A percentile compares a stretch with the other conserved stretches of the same genome.
These are phyloP conservation scores for Haliclona indistincta DNA, from an alignment of 37 sponge, comb jelly and placozoan species.

Conservation along the genomic window DNA sequence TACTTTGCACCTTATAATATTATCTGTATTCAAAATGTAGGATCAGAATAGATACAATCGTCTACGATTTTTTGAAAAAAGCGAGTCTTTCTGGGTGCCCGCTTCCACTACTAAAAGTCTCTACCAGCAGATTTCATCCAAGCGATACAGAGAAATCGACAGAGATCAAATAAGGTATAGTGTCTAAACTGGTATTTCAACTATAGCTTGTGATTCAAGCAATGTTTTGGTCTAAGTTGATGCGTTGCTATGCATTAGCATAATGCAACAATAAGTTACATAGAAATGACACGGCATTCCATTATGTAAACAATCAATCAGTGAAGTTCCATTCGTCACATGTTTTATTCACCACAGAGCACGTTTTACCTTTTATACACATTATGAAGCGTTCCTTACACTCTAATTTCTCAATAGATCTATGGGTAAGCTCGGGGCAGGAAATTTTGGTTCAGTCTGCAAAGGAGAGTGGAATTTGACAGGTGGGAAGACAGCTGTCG, in stretches of 20 bases:
- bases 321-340: too few relatives aligned
- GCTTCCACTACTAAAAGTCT: constrained; percentile 10
- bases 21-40: too few relatives aligned
- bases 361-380: too few relatives aligned
- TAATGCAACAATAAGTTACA: too few relatives aligned
- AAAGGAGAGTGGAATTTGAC: constrained; percentile 47
- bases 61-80: constrained; percentile 27
- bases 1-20: too few relatives aligned
- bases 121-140: constrained; percentile 29
- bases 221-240: too few relatives aligned
- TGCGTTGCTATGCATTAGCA: too few relatives aligned
- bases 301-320: too few relatives aligned
- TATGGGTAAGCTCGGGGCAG: constrained; percentile 43
- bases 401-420: neutral
- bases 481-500: constrained; percentile 27
- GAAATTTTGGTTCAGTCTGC: constrained; percentile 71
- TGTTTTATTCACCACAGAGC: too few relatives aligned
- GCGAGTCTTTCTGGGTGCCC: constrained; percentile 32
- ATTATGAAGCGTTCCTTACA: neutral
- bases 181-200: neutral
- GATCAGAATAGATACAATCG: too few relatives aligned
- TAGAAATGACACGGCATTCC: too few relatives aligned
- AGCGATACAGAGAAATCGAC: constrained; percentile 46
- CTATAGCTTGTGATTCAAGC: neutral
- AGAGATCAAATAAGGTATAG: constrained; percentile 24